Conservation (phyloP, 2,113 vertebrate genomes). For the Gymnobelideus leadbeateri region DNA sequence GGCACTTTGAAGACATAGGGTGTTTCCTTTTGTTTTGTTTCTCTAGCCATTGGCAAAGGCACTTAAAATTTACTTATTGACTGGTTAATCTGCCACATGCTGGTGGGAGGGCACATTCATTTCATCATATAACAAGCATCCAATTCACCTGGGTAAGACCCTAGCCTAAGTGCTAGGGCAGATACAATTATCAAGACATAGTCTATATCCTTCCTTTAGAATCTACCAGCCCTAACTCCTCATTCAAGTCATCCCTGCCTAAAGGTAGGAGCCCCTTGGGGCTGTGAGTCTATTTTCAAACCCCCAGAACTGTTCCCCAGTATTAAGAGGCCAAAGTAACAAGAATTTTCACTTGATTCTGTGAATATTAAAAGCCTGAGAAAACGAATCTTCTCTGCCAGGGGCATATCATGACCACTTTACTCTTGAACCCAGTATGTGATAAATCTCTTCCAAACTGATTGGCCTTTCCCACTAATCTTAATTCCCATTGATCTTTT, state of each 20-base stretch:
- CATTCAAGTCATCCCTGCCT: background rate
- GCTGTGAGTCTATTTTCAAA: background rate
- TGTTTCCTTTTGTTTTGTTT: background rate
- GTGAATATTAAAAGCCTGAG: background rate
- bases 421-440: constrained; percentile 27
- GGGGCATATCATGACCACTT: constrained; percentile 11
- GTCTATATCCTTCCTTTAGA: background rate
- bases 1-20: background rate
- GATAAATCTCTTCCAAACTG: constrained; percentile 8
- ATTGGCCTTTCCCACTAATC: constrained; percentile 33
- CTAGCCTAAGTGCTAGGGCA: background rate
- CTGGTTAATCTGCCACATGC: background rate
- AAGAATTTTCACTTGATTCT: background rate
- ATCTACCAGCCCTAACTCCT: background rate
- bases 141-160: background rate
- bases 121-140: background rate
- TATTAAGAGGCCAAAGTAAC: background rate
- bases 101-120: background rate
- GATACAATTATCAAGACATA: background rate
- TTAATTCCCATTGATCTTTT: constrained; percentile 68
- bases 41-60: background rate
- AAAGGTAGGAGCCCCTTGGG: background rate
- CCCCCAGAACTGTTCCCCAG: fast-evolving
- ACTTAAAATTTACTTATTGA: background rate
- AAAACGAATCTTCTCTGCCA: background rate